Percentiles rank a stretch among this genome's conserved stretches.
Evolutionary conservation across 2,797 vertebrate genomes (phyloP).

Genomic region (Hemitrygon akajei): DNA sequence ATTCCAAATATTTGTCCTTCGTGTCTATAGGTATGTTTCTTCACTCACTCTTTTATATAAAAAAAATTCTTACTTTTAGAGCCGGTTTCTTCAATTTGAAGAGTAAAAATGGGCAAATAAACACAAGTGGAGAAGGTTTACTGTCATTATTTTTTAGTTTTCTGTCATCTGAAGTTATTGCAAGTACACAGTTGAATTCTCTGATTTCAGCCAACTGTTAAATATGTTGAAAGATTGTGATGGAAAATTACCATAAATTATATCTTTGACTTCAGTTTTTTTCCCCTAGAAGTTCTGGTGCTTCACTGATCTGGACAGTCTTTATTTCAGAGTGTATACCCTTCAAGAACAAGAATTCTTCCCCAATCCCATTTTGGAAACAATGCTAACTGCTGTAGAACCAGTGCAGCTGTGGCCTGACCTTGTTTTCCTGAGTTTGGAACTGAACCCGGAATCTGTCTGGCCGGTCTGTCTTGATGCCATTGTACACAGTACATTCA

Average conservation of each 20-base stretch:
- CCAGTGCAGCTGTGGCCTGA: neutral
- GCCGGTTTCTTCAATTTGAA: too few relatives aligned
- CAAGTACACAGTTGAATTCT: neutral
- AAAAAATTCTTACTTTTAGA: too few relatives aligned
- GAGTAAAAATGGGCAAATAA: neutral
- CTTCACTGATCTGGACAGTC: neutral
- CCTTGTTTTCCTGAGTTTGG: neutral
- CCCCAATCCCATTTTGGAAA: neutral
- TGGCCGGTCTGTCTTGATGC: neutral
- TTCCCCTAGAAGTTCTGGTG: neutral
- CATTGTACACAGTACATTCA: neutral
- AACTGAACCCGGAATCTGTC: neutral
- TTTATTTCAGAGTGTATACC: neutral
- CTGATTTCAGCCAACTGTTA: neutral
- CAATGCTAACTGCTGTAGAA: neutral
- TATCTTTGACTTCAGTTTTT: neutral
- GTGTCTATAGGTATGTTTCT: too few relatives aligned
- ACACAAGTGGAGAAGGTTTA: neutral
- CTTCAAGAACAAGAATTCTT: neutral
- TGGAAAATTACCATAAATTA: neutral
- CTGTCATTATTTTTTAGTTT: neutral
- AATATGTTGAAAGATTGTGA: neutral
- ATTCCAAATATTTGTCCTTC: too few relatives aligned
- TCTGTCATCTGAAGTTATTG: neutral
- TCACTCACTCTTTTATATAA: too few relatives aligned